phyloP scores from a whole-genome alignment of 2,888 invertebrate genomes.

The Bhutanitis thaidina region DNA sequence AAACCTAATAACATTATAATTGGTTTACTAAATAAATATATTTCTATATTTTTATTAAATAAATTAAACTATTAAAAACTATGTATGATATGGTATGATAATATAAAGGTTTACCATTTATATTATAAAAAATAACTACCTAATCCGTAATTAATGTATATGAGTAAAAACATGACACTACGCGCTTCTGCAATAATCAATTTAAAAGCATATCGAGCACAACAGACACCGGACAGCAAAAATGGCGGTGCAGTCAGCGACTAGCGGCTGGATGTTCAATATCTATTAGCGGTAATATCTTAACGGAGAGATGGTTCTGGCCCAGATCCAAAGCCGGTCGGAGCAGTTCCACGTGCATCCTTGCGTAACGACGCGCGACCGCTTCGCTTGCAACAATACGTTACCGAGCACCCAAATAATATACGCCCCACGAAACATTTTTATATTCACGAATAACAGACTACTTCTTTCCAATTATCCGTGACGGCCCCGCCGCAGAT shows the following conservation, averaged over 20 bases:
- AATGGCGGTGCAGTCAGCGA: slow-evolving; percentile 28
- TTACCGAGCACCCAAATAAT: slow-evolving; percentile 64
- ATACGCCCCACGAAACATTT: slow-evolving; percentile 67
- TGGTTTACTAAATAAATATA: too few species aligned
- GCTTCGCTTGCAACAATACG: slow-evolving; percentile 69
- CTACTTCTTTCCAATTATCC: slow-evolving; percentile 30
- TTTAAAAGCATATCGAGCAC: slow-evolving; percentile 40
- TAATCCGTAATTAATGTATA: slow-evolving; percentile 23
- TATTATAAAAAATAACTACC: too few species aligned
- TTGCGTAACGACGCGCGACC: slow-evolving; percentile 63
- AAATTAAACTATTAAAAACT: too few species aligned
- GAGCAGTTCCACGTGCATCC: slow-evolving; percentile 69
- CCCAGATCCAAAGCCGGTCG: slow-evolving; percentile 73
- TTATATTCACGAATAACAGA: slow-evolving; percentile 60
- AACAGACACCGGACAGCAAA: slow-evolving; percentile 27
- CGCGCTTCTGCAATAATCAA: slow-evolving; percentile 26
- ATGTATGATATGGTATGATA: too few species aligned
- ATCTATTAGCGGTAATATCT: slow-evolving; percentile 74
- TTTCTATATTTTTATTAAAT: too few species aligned
- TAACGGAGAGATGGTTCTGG: slow-evolving; percentile 71
- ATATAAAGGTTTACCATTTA: too few species aligned
- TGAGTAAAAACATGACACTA: slow-evolving; percentile 27
- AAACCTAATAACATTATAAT: too few species aligned
- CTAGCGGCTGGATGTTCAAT: slow-evolving; percentile 53
- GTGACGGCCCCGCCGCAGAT: slow-evolving; percentile 41